Conservation (phyloP, 2,797 vertebrate genomes). For the Acipenser oxyrinchus region DNA sequence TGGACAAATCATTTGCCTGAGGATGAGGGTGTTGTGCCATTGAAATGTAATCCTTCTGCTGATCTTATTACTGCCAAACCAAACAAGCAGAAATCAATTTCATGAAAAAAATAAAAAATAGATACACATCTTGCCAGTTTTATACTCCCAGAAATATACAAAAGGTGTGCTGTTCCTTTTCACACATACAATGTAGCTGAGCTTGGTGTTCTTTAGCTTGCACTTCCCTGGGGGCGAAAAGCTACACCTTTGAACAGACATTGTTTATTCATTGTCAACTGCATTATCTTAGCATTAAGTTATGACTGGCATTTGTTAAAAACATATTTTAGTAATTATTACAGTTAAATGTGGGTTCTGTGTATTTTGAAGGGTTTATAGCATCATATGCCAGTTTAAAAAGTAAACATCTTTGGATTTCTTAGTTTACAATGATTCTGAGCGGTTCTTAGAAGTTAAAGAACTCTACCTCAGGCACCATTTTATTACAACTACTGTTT, state of each 20-base stretch:
- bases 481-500: conserved; percentile 98
- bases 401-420: too few species aligned
- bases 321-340: too few species aligned
- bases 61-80: conserved; percentile 90
- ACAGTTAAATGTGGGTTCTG: too few species aligned
- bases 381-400: too few species aligned
- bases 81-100: conserved; percentile 90
- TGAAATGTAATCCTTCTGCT: conserved; percentile 90
- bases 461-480: conserved; percentile 84
- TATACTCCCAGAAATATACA: conserved; percentile 32
- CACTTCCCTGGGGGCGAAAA: conserved; percentile 40
- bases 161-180: conserved; percentile 42
- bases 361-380: too few species aligned
- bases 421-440: too few species aligned
- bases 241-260: conserved; percentile 44
- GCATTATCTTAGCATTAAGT: conserved; percentile 39
- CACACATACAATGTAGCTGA: conserved; percentile 41
- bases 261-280: conserved; percentile 39
- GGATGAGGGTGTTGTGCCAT: conserved; percentile 91
- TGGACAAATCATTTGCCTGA: conserved; percentile 99
- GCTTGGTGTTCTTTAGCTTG: conserved; percentile 14
- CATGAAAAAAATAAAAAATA: conserved; percentile 52
- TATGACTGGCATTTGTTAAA: conserved; percentile 15
- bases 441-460: conserved; percentile 60
- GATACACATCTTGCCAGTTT: conserved; percentile 33